Conservation (phyloP, 2,888 invertebrate genomes). For the Steinernema scapterisci region DNA sequence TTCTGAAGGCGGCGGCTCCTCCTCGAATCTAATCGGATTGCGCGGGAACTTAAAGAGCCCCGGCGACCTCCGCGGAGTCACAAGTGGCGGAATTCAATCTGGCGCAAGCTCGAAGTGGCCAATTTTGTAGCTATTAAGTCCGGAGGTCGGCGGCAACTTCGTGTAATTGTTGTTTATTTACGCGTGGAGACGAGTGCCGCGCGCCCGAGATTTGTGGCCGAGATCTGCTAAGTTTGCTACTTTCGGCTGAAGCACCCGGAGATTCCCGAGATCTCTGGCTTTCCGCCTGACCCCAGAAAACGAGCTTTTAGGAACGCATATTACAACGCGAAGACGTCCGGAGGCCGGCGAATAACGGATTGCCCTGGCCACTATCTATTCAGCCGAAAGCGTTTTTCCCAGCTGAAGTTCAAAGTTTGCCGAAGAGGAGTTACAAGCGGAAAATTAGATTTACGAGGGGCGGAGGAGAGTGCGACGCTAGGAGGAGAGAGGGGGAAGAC, state of each 20-base stretch:
- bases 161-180: conserved; percentile 2
- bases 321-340: neutral
- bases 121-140: too few relatives aligned
- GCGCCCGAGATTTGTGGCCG: neutral
- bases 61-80: too few relatives aligned
- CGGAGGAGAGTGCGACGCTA: neutral
- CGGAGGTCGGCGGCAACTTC: neutral
- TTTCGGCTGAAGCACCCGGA: neutral
- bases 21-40: too few relatives aligned
- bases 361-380: too few relatives aligned
- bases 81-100: too few relatives aligned
- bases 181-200: neutral
- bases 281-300: neutral
- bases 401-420: conserved; percentile 1
- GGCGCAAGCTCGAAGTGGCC: too few relatives aligned
- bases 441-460: neutral
- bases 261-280: too few relatives aligned
- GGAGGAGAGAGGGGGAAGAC: neutral
- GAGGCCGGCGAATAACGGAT: neutral
- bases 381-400: neutral
- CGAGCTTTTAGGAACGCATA: neutral
- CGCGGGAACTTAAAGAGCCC: too few relatives aligned
- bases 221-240: neutral
- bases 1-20: too few relatives aligned
- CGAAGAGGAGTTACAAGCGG: neutral